Evolutionary conservation across 2,113 vertebrate genomes (phyloP).

Genomic region (Orycteropus afer): DNA sequence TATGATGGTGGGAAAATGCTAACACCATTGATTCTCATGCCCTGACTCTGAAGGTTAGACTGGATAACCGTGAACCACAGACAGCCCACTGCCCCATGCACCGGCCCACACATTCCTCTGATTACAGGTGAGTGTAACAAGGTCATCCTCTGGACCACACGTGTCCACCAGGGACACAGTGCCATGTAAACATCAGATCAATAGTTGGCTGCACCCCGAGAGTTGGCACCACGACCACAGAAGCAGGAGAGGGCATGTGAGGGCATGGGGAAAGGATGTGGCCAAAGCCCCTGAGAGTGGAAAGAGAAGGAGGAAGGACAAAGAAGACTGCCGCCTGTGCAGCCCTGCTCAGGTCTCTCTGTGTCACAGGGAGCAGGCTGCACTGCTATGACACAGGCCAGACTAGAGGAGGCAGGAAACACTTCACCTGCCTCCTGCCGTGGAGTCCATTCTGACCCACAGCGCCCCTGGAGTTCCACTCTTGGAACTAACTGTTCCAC

Average conservation of each 20-base stretch:
- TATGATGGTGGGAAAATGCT: not conserved
- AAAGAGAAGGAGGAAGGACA: not conserved
- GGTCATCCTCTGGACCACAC: not conserved
- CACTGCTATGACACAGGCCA: not conserved
- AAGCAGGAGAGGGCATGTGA: not conserved
- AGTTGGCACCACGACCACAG: not conserved
- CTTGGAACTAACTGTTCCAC: too few relatives aligned
- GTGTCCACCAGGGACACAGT: not conserved
- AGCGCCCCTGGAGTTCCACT: too few relatives aligned
- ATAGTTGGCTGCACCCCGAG: not conserved
- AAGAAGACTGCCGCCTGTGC: not conserved
- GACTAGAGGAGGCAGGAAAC: not conserved
- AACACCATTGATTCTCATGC: not conserved
- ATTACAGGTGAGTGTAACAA: not conserved
- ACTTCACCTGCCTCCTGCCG: too few relatives aligned
- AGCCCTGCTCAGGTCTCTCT: not conserved
- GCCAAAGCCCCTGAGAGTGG: not conserved
- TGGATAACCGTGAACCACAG: not conserved
- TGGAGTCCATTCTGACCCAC: too few relatives aligned
- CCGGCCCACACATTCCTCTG: not conserved
- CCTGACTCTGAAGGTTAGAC: not conserved
- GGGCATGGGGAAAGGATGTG: not conserved
- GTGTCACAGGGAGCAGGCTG: not conserved
- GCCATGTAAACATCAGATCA: not conserved
- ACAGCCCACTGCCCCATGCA: not conserved